Percentiles rank a stretch among this genome's conserved stretches.
phyloP scores from a whole-genome alignment of 2,113 vertebrate genomes.

The Grallaria varia region DNA sequence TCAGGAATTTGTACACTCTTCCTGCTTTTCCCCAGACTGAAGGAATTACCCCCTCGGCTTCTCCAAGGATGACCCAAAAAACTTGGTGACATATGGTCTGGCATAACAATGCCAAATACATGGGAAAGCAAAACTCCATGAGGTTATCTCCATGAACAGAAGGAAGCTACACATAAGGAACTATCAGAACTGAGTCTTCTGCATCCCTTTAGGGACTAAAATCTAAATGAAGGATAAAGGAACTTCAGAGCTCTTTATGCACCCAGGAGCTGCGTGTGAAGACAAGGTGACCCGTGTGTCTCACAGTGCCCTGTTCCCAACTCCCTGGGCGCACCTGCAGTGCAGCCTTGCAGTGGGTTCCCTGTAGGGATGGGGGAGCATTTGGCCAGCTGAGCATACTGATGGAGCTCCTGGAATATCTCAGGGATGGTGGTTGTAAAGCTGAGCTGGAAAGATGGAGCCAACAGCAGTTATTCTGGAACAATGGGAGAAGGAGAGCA shows the following conservation, averaged over 20 bases:
- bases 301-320: neutral
- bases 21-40: neutral
- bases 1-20: neutral
- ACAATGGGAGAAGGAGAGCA: neutral
- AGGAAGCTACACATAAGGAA: neutral
- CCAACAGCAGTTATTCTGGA: fast-evolving
- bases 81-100: neutral
- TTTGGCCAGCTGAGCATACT: neutral
- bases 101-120: neutral
- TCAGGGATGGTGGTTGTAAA: neutral
- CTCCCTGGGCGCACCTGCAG: fast-evolving
- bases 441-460: neutral
- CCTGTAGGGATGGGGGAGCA: neutral
- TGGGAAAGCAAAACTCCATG: neutral
- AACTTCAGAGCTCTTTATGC: neutral
- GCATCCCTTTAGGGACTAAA: neutral
- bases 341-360: fast-evolving
- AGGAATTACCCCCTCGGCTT: neutral
- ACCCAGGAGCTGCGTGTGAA: neutral
- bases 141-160: neutral
- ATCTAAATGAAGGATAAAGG: neutral
- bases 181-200: neutral
- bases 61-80: neutral
- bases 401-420: neutral
- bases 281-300: neutral